Percentiles rank a stretch among this genome's conserved stretches.
phyloP scores from a whole-genome alignment of 2,888 invertebrate genomes.

The Rhaphigaster nebulosa region DNA sequence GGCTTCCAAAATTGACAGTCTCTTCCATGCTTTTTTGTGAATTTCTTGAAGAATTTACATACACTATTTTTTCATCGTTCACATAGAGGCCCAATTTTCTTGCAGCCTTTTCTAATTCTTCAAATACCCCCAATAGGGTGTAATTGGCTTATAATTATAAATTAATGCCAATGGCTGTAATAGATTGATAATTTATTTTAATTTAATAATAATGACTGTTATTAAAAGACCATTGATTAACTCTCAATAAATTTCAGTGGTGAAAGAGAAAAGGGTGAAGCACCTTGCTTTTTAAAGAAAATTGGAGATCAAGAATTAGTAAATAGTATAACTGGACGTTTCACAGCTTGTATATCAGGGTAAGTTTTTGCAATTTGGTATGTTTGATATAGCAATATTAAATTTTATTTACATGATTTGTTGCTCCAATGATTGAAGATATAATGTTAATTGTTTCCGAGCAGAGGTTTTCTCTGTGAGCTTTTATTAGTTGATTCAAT shows the following conservation, averaged over 20 bases:
- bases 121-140: too few relatives aligned
- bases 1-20: too few relatives aligned
- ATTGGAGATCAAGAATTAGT: slow-evolving; percentile 90
- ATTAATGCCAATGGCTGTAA: background rate
- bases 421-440: background rate
- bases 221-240: background rate
- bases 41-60: too few relatives aligned
- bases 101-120: too few relatives aligned
- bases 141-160: background rate
- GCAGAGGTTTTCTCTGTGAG: background rate
- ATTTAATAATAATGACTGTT: background rate
- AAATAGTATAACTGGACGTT: slow-evolving; percentile 90
- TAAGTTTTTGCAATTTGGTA: slow-evolving; percentile 8
- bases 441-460: background rate
- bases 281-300: slow-evolving; percentile 89
- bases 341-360: slow-evolving; percentile 92
- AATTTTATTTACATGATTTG: background rate
- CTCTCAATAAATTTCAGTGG: slow-evolving; percentile 47
- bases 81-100: too few relatives aligned
- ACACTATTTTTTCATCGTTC: too few relatives aligned
- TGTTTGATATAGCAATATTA: background rate
- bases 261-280: slow-evolving; percentile 71
- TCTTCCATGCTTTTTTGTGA: too few relatives aligned
- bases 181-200: background rate
- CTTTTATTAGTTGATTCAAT: too few relatives aligned